Evolutionary conservation across 1,140 invertebrate species (phyloP), one percentile per base, ranked within the genome.

Genomic region (Berghia stephanieae): DNA sequence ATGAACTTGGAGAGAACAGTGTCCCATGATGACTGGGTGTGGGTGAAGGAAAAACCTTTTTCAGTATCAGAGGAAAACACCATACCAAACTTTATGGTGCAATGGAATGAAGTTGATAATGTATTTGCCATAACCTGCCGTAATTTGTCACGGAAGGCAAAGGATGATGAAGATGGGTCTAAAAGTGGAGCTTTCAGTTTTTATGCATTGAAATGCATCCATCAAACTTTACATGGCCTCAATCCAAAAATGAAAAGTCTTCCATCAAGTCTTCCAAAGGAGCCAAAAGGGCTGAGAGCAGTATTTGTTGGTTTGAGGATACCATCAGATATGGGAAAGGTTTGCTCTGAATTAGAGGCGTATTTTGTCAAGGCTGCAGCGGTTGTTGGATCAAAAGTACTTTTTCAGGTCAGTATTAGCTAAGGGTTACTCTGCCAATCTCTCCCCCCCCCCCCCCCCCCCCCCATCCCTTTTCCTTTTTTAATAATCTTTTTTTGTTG

Each of bases 1-100:
- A 76, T 76, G 74, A 68, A 68, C 68, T 2, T 49, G 34, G n/a
- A 44, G 36, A n/a, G 74, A n/a, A 44, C 74, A 3, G 68, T 44
- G 8, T 76, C 74, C 10, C 68, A 10, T 67, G 63, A 76, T 76
- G 74, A 76, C 43, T 76, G 74, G 74, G 63, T 76, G 24, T 76
- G 74, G 74, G 74, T 76, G 1, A 76, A 76, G 40, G 74, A 76
- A 24, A 76, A 68, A 49, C 60, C 74, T 8, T 76, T 76, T 34
- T 34, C n/a, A 34, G 40, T 67, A 34, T 8, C 27, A 27, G 42
- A 66, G 38, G 42, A 18, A 24, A 21, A 46, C 16, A 10, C 18
- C 21, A 34, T 76, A 10, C 31, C 74, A 13, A 68, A n/a, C 10
- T 76, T 67, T 27, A 34, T 76, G 40, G 44, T 76, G 6, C 42